Conservation (phyloP, 2,113 vertebrate genomes). For the Cairina moschata region DNA sequence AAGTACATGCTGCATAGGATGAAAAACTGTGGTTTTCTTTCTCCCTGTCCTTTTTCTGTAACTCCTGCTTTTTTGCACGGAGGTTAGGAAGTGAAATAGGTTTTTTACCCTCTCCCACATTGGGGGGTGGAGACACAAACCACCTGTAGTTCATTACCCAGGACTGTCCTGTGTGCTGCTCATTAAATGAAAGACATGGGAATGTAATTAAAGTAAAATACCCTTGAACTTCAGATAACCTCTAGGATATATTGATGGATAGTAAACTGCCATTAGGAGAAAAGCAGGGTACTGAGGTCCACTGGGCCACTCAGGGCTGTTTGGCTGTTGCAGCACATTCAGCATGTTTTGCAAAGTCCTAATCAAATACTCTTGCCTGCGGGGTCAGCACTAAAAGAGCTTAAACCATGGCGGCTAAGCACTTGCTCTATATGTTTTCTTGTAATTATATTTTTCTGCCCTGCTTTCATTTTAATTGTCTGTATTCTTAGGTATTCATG, state of each 20-base stretch:
- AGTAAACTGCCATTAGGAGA: slow-evolving; percentile 33
- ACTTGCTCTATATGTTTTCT: background rate
- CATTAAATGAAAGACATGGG: background rate
- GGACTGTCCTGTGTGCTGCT: background rate
- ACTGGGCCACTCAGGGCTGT: background rate
- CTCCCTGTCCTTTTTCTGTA: background rate
- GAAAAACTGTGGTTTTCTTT: background rate
- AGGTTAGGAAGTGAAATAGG: background rate
- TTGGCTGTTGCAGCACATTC: background rate
- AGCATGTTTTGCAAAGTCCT: background rate
- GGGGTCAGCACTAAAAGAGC: background rate
- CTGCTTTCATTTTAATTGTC: background rate
- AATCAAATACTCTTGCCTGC: slow-evolving; percentile 10
- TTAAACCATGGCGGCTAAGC: background rate
- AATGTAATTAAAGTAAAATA: background rate
- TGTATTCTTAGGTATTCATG: background rate
- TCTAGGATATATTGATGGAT: slow-evolving; percentile 6
- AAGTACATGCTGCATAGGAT: background rate
- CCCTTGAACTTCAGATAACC: background rate
- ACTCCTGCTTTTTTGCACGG: background rate
- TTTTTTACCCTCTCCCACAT: background rate
- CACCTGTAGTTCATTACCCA: background rate
- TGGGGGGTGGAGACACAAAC: background rate
- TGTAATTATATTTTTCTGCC: background rate
- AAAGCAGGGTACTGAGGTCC: background rate